These are phyloP conservation scores for Drosophila helvetica DNA, from an alignment of 2,888 invertebrate genomes.

Conservation along the genomic window DNA sequence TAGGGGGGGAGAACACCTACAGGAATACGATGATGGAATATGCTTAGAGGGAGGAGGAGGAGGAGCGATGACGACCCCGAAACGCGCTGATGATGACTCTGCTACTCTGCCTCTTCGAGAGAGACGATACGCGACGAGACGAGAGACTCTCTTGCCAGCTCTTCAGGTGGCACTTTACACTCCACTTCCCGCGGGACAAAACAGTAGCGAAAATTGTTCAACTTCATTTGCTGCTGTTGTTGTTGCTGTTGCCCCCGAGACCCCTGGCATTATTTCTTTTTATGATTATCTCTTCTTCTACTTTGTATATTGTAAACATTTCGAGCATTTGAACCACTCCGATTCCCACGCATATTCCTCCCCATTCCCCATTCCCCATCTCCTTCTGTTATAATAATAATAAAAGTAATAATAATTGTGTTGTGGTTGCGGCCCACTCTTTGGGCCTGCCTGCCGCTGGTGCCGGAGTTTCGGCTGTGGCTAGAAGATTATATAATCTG, in stretches of 20 bases:
- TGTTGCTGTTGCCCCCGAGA: slow-evolving; percentile 10
- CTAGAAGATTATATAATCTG: slow-evolving; percentile 34
- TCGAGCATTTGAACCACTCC: slow-evolving; percentile 59
- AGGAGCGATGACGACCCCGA: slow-evolving; percentile 51
- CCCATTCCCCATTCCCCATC: slow-evolving; percentile 9
- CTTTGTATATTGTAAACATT: slow-evolving; percentile 47
- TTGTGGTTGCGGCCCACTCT: slow-evolving; percentile 34
- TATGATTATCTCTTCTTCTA: slow-evolving; percentile 36
- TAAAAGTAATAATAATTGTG: slow-evolving; percentile 57
- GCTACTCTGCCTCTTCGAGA: slow-evolving; percentile 31
- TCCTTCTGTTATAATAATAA: slow-evolving; percentile 49
- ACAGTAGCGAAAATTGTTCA: slow-evolving; percentile 72
- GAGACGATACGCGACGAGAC: no score
- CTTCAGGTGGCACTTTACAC: slow-evolving; percentile 39
- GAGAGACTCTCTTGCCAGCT: slow-evolving; percentile 33
- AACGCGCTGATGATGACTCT: slow-evolving; percentile 51
- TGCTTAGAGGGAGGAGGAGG: slow-evolving; percentile 34
- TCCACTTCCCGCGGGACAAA: slow-evolving; percentile 46
- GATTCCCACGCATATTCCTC: slow-evolving; percentile 74
- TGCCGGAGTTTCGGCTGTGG: slow-evolving; percentile 43
- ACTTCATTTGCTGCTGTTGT: slow-evolving; percentile 70
- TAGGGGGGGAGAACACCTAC: slow-evolving; percentile 24
- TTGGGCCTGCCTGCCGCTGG: not conserved
- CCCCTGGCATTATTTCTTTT: slow-evolving; percentile 44
- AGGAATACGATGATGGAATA: slow-evolving; percentile 31